Percentiles rank a stretch among this genome's conserved stretches.
Evolutionary conservation across 2,797 vertebrate species (phyloP).

Genomic region (Sebastes itinus): DNA sequence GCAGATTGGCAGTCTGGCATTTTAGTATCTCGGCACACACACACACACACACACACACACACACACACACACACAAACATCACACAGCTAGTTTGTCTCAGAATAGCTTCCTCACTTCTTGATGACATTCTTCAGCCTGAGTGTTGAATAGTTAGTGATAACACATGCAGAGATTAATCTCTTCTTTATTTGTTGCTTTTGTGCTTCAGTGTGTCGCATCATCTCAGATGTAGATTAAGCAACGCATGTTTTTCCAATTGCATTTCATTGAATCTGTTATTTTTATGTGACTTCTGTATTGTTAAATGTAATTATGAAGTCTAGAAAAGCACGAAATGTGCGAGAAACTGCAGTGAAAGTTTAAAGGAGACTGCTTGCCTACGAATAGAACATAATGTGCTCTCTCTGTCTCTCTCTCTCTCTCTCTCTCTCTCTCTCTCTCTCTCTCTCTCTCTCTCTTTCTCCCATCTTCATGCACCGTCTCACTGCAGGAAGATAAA

Average conservation of each 20-base stretch:
- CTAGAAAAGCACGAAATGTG: not conserved
- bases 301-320: not conserved
- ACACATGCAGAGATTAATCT: constrained; percentile 39
- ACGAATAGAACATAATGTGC: constrained; percentile 27
- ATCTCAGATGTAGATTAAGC: not conserved
- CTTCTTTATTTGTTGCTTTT: constrained; percentile 19
- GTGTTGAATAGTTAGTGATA: constrained; percentile 49
- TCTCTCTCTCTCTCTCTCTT: not conserved
- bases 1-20: too few relatives aligned
- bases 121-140: constrained; percentile 50
- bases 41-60: constrained; percentile 23
- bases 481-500: constrained; percentile 42
- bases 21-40: too few relatives aligned
- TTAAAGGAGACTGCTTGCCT: not conserved
- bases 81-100: constrained; percentile 61
- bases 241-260: not conserved
- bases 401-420: not conserved
- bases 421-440: too few relatives aligned
- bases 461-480: not conserved
- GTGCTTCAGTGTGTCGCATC: not conserved
- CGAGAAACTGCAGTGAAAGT: constrained; percentile 8
- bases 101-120: constrained; percentile 66
- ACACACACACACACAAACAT: constrained; percentile 21
- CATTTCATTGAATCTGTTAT: not conserved
- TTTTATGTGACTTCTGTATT: not conserved